Conservation (phyloP, 2,888 invertebrate genomes). For the Ypsolopha sequella region DNA sequence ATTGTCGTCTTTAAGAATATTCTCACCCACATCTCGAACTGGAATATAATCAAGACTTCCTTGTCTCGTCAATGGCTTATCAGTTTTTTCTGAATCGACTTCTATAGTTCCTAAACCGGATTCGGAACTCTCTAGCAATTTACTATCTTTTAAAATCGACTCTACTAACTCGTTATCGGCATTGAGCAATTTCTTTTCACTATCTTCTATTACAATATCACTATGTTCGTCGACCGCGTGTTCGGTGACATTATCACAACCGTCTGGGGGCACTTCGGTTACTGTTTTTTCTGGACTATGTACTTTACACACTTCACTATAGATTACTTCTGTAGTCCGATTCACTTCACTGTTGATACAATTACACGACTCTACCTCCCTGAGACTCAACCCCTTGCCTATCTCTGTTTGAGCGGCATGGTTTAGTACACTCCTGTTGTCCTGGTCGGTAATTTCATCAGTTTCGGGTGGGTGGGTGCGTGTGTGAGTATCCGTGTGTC, state of each 20-base stretch:
- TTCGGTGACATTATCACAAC: slow-evolving; percentile 48
- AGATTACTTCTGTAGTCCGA: slow-evolving; percentile 54
- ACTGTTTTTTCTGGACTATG: slow-evolving; percentile 58
- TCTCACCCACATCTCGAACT: slow-evolving; percentile 59
- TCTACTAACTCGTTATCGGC: slow-evolving; percentile 35
- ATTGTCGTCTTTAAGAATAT: slow-evolving; percentile 46
- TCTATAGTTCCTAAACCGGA: slow-evolving; percentile 46
- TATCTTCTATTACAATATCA: slow-evolving; percentile 11
- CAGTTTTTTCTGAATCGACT: slow-evolving; percentile 34
- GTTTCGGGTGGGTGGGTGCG: slow-evolving; percentile 4
- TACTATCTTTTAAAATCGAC: slow-evolving; percentile 41
- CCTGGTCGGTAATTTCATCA: slow-evolving; percentile 23
- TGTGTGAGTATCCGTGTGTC: slow-evolving; percentile 44
- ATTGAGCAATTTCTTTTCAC: slow-evolving; percentile 22
- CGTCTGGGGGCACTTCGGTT: slow-evolving; percentile 31
- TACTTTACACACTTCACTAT: slow-evolving; percentile 76
- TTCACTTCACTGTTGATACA: slow-evolving; percentile 32
- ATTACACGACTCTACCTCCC: slow-evolving; percentile 54
- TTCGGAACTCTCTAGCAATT: slow-evolving; percentile 46
- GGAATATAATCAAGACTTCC: slow-evolving; percentile 64
- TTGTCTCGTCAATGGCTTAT: slow-evolving; percentile 46
- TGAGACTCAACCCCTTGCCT: slow-evolving; percentile 49
- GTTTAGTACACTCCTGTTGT: slow-evolving; percentile 28
- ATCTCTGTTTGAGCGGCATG: slow-evolving; percentile 63
- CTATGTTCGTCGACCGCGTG: slow-evolving; percentile 34